Evolutionary conservation across 2,113 vertebrate species (phyloP).

Genomic region (Ovis canadensis): DNA sequence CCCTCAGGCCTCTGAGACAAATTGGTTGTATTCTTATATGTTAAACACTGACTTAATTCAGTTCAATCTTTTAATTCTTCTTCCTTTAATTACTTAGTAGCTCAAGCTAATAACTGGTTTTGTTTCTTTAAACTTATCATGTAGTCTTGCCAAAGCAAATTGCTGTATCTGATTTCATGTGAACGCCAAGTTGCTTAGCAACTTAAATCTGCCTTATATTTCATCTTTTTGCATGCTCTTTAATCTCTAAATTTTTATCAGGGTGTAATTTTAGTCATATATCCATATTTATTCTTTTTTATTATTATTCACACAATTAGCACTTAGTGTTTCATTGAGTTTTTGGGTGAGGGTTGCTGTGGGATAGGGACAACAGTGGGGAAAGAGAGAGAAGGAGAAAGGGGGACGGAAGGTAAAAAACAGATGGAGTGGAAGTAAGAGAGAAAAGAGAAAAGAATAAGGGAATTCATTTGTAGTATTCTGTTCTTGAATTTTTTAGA

Average conservation of each 20-base stretch:
- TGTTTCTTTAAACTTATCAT: conserved; percentile 75
- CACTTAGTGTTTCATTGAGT: conserved; percentile 9
- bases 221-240: conserved; percentile 56
- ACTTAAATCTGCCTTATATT: conserved; percentile 74
- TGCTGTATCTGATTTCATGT: conserved; percentile 81
- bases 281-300: conserved; percentile 37
- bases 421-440: background rate
- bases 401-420: background rate
- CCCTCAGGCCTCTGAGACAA: conserved; percentile 66
- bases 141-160: conserved; percentile 78
- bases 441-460: background rate
- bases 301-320: background rate
- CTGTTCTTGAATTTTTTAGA: background rate
- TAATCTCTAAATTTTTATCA: conserved; percentile 61
- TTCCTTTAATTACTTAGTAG: conserved; percentile 77
- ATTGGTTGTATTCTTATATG: conserved; percentile 68
- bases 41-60: conserved; percentile 74
- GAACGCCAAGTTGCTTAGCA: conserved; percentile 78
- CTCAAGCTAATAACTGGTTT: conserved; percentile 78
- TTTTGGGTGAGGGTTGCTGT: background rate
- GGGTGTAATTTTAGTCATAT: conserved; percentile 45
- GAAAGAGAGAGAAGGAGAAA: background rate
- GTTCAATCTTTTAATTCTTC: conserved; percentile 78
- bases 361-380: background rate
- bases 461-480: background rate